These are phyloP conservation scores for Elachura formosa DNA, from an alignment of 2,113 vertebrate species.

Conservation along the genomic window DNA sequence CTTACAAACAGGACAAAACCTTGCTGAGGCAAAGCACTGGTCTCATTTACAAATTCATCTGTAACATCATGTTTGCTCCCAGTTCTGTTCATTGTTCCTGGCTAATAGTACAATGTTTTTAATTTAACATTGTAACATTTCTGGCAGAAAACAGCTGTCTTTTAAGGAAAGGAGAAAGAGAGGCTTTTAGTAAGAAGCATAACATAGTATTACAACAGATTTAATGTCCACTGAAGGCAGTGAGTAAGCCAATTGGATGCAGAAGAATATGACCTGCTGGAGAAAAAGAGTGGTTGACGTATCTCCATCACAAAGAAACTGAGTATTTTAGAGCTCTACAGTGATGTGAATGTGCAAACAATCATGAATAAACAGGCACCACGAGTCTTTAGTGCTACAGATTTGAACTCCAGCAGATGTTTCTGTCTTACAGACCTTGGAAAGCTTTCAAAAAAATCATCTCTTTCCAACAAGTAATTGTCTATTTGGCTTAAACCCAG, in stretches of 20 bases:
- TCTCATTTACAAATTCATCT: constrained; percentile 1
- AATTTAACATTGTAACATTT: constrained; percentile 12
- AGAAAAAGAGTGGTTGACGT: constrained; percentile 31
- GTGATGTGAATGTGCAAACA: constrained; percentile 51
- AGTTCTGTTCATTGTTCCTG: constrained; percentile 23
- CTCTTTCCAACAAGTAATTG: constrained; percentile 45
- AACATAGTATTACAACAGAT: constrained; percentile 41
- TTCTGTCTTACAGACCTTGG: constrained; percentile 43
- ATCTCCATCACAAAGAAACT: constrained; percentile 38
- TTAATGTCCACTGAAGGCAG: constrained; percentile 38
- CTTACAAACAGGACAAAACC: background rate
- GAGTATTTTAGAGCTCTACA: constrained; percentile 10
- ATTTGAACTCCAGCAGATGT: constrained; percentile 56
- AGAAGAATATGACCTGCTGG: constrained; percentile 49
- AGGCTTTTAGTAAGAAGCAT: constrained; percentile 23
- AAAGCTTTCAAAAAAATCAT: constrained; percentile 54
- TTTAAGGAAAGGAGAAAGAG: background rate
- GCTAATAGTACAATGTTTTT: background rate
- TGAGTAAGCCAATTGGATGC: constrained; percentile 14
- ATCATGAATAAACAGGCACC: constrained; percentile 34
- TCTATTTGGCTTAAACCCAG: constrained; percentile 56
- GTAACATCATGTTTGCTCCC: background rate
- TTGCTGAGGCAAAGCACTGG: background rate
- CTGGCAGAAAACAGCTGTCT: constrained; percentile 46
- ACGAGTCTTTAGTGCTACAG: background rate